Evolutionary conservation across 2,797 vertebrate species (phyloP), one percentile per base, ranked within the genome.

Genomic region (Champsocephalus esox): DNA sequence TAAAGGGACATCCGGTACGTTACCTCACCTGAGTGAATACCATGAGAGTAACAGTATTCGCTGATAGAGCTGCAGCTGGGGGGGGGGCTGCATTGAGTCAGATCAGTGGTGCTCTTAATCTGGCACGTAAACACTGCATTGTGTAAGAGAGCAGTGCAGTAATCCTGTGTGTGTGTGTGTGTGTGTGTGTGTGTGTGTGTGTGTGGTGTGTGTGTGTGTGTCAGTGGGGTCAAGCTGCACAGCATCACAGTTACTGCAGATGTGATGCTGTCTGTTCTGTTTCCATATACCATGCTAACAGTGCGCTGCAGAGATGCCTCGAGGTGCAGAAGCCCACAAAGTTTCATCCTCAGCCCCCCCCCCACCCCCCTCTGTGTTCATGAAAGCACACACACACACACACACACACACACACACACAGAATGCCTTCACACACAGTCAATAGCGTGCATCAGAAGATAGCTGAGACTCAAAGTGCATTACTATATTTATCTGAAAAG

Each of bases 401-500:
- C 3, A 48, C 41, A 32, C 10, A 4, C 3, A 48, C 41, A 32
- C 73, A 24, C 32, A 58, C 10, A 4, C 3, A 48, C 41, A 32
- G 13, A 54, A 19, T 56, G 43, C 44, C 14, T 11, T 4, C 61
- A 17, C 57, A 64, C 32, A 66, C 17, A 51, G 71, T 74, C 66
- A 57, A 44, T 54, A 70, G 38, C 9, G 8, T 50, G 75, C 81
- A 75, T 79, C 79, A 74, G 57, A 43, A 82, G 63, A 51, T 16
- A 54, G 60, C 52, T 46, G 3, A 1, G 62, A 67, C 57, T 74
- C 52, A 69, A 73, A 81, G 75, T 67, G 63, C 63, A n/a, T 12
- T 1, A 52, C 85, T 90, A 90, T 91, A 82, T 91, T 89, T 89
- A 87, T 84, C 60, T 66, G 59, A 59, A 84, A 81, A 85, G 81